These are phyloP conservation scores for Ariopsis seemanni DNA, from an alignment of 2,113 vertebrate species.

Conservation along the genomic window DNA sequence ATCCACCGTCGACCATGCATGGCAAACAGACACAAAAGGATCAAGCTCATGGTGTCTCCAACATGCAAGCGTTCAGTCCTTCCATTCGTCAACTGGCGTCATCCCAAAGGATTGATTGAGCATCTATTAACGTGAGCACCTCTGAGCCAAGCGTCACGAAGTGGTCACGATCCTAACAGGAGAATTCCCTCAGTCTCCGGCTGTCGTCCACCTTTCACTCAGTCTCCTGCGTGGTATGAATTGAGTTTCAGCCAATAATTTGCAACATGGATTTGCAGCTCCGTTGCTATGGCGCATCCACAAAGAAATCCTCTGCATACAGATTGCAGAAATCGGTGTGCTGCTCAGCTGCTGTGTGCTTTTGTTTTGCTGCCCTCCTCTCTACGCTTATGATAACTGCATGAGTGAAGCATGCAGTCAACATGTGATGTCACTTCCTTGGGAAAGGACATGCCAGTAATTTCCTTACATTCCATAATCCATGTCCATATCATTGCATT, in stretches of 20 bases:
- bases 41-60: constrained; percentile 61
- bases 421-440: constrained; percentile 77
- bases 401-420: constrained; percentile 65
- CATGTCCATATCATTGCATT: not conserved
- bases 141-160: constrained; percentile 28
- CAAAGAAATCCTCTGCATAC: constrained; percentile 59
- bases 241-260: constrained; percentile 51
- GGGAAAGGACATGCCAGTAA: constrained; percentile 16
- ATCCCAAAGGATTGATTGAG: constrained; percentile 48
- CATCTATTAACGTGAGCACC: constrained; percentile 35
- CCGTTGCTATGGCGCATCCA: constrained; percentile 64
- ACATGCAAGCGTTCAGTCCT: constrained; percentile 61
- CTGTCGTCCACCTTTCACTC: constrained; percentile 57
- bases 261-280: constrained; percentile 60
- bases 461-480: not conserved
- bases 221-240: constrained; percentile 29
- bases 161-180: constrained; percentile 53
- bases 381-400: constrained; percentile 61
- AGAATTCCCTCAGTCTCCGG: constrained; percentile 62
- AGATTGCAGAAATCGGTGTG: constrained; percentile 44
- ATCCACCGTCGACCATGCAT: constrained; percentile 60
- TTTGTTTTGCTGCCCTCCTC: constrained; percentile 41
- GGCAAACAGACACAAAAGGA: constrained; percentile 66
- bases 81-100: constrained; percentile 61
- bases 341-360: constrained; percentile 27